Evolutionary conservation across 1,140 invertebrate species (phyloP).

Genomic region (Drosophila punjabiensis): DNA sequence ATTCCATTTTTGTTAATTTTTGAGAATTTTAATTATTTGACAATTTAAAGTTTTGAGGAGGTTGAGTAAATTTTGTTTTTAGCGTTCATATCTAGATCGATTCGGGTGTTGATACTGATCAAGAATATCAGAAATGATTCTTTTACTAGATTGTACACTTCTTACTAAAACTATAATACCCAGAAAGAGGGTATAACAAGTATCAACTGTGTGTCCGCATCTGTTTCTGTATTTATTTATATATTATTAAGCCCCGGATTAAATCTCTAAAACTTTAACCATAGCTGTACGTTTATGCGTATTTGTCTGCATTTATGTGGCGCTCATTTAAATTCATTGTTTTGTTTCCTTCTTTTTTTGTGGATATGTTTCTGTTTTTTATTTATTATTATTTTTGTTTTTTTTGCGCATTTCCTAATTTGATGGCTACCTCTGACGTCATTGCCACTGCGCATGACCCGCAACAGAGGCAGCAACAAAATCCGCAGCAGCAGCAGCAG

Average conservation of each 20-base stretch:
- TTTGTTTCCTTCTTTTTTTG: conserved; percentile 39
- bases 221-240: background rate
- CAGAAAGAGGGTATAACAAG: background rate
- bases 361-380: conserved; percentile 18
- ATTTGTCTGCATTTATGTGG: conserved; percentile 51
- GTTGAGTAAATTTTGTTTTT: no score
- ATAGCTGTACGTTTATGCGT: conserved; percentile 18
- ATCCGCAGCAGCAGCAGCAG: conserved; percentile 15
- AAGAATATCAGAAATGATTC: background rate
- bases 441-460: conserved; percentile 77
- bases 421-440: conserved; percentile 75
- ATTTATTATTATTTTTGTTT: conserved; percentile 44
- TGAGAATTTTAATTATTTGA: no score
- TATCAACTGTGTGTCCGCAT: background rate
- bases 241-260: background rate
- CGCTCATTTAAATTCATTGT: conserved; percentile 64
- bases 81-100: no score
- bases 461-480: conserved; percentile 40
- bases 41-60: no score
- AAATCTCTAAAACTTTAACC: conserved; percentile 22
- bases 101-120: background rate
- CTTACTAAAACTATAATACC: background rate
- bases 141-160: no score
- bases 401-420: conserved; percentile 81
- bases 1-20: no score